Evolutionary conservation across 1,140 invertebrate species (phyloP).

Genomic region (silkworm (Bombyx mori)): DNA sequence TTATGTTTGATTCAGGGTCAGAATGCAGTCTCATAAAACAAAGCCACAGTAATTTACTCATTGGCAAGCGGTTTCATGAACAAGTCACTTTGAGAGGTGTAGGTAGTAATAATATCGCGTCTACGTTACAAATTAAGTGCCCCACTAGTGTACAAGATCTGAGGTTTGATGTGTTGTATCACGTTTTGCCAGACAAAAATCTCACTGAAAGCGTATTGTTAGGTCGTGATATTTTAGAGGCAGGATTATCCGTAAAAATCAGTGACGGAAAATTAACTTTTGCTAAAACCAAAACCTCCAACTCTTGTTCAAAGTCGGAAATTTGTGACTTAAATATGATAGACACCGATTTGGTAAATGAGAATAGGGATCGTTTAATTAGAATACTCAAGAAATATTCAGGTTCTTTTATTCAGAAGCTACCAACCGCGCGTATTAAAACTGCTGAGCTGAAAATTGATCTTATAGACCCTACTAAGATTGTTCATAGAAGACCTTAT

Average conservation of each 20-base stretch:
- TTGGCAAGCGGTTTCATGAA: slow-evolving; percentile 11
- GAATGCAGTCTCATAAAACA: slow-evolving; percentile 16
- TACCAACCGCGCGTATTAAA: slow-evolving; percentile 1
- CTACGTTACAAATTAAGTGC: background rate
- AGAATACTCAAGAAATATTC: slow-evolving; percentile 7
- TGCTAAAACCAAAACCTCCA: slow-evolving; percentile 1
- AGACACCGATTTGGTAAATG: slow-evolving; percentile 1
- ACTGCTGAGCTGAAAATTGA: slow-evolving; percentile 6
- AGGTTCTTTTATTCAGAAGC: background rate
- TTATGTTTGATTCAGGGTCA: slow-evolving; percentile 11
- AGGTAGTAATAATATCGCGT: slow-evolving; percentile 3
- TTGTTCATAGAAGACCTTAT: slow-evolving; percentile 7
- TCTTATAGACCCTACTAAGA: slow-evolving; percentile 5
- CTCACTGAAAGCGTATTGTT: slow-evolving; percentile 6
- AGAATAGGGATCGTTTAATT: background rate
- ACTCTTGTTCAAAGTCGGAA: background rate
- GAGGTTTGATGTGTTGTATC: background rate
- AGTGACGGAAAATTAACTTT: background rate
- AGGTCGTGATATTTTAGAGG: slow-evolving; percentile 12
- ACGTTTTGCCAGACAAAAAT: slow-evolving; percentile 4
- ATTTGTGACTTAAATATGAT: background rate
- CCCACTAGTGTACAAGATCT: background rate
- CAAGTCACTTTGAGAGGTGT: slow-evolving; percentile 10
- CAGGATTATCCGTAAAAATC: slow-evolving; percentile 2
- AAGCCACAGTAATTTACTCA: slow-evolving; percentile 5